Evolutionary conservation across 2,113 vertebrate species (phyloP).

Genomic region (Serilophus lunatus): DNA sequence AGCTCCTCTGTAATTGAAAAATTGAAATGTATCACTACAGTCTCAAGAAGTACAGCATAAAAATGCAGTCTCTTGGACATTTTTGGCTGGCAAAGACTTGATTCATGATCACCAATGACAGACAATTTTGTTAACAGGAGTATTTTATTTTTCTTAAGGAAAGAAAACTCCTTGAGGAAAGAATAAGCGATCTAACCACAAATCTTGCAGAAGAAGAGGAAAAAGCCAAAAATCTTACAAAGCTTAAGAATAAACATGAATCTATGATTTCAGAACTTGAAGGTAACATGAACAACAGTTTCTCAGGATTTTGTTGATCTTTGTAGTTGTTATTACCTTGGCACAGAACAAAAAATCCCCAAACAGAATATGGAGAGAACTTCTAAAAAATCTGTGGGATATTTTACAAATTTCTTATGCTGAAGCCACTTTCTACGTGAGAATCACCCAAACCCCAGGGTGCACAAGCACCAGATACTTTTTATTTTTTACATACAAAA

Average conservation of each 20-base stretch:
- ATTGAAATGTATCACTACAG: neutral
- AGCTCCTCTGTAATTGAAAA: neutral
- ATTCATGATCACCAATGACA: neutral
- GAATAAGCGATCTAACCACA: slow-evolving; percentile 86
- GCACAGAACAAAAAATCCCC: neutral
- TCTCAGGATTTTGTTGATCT: neutral
- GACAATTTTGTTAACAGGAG: neutral
- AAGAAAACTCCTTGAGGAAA: slow-evolving; percentile 89
- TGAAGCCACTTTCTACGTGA: neutral
- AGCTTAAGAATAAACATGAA: slow-evolving; percentile 93
- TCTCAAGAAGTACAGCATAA: neutral
- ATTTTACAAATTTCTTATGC: neutral
- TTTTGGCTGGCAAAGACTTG: neutral
- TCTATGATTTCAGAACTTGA: slow-evolving; percentile 97
- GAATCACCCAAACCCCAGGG: neutral
- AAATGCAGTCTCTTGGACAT: neutral
- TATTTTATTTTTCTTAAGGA: slow-evolving; percentile 73
- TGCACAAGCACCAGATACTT: neutral
- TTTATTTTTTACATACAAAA: neutral
- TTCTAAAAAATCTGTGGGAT: neutral
- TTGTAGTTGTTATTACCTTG: neutral
- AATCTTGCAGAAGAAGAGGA: slow-evolving; percentile 95
- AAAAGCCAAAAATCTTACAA: slow-evolving; percentile 92
- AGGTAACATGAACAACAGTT: slow-evolving; percentile 63
- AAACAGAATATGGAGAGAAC: neutral